These are phyloP conservation scores for Oenanthe melanoleuca DNA, from an alignment of 2,113 vertebrate genomes.

Conservation along the genomic window DNA sequence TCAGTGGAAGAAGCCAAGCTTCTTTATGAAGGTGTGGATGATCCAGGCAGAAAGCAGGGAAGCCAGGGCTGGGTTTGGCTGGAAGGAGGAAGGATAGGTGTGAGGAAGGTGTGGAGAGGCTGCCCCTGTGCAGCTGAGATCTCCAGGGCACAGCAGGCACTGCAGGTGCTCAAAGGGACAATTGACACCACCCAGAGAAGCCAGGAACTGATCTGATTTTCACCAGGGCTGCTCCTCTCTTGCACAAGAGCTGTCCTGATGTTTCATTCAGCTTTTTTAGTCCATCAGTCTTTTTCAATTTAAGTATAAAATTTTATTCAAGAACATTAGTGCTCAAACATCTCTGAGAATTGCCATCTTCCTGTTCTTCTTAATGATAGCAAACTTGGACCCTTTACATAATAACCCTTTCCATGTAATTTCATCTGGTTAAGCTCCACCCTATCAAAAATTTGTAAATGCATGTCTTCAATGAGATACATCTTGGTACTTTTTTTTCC, in stretches of 20 bases:
- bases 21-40: background rate
- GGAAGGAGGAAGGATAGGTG: background rate
- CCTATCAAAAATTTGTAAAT: background rate
- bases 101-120: background rate
- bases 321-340: background rate
- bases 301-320: background rate
- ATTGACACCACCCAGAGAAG: background rate
- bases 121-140: background rate
- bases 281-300: background rate
- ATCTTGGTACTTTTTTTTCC: background rate
- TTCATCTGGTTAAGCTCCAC: background rate
- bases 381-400: background rate
- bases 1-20: background rate
- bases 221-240: background rate
- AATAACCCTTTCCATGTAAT: background rate
- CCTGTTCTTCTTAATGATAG: background rate
- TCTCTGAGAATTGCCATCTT: background rate
- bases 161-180: background rate
- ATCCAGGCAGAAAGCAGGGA: background rate
- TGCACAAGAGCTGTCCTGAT: background rate
- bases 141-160: background rate
- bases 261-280: background rate
- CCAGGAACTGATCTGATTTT: background rate
- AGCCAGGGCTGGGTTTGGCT: background rate
- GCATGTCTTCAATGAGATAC: background rate